Base-by-base conservation (phyloP, 2,888 invertebrate genomes). In the Ophion ellenae region DNA sequence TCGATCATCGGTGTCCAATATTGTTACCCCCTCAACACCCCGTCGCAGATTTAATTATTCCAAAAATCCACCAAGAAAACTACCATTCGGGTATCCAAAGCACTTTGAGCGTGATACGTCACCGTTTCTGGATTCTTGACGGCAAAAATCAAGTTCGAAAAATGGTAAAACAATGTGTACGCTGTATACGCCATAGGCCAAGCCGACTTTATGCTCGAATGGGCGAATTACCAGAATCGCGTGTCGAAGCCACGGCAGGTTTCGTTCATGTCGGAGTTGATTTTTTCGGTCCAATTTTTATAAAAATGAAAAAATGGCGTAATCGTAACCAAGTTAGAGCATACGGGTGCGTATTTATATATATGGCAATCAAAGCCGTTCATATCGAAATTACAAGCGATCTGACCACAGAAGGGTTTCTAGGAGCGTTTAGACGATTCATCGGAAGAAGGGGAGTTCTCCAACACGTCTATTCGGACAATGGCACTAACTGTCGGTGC, bases 401-500 rank as follows among this genome's bases (percentile, higher is more conserved):
- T 32, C 53, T 84, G n/a, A 70, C 83, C 0, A 85, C 86, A 11
- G 75, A 81, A 2, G 85, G 81, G 0, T 88, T 87, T 36, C 36
- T 88, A 14, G 86, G 77, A 0, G 81, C 83, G 4, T 59, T 88
- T 17, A 63, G 78, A 57, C 70, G 84, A 11, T 87, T 88, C 64
- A 77, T 83, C 7, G 64, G 87, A 36, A 61, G 81, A 28, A 67
- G 77, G 28, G 80, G 86, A 14, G 36, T 69, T 9, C 82, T n/a
- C 3, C 32, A 36, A 59, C 76, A 85, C 17, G 73, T 87, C 7
- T 81, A 71, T 69, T 86, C 86, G 0, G 85, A 87, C 10, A 86
- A 88, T 28, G 83, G 87, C 0, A 79, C 84, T 0, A 87, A 88
- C 64, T 88, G 83, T 85, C 11, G 87, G 84, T 17, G 85, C 88